Percentiles rank a stretch among this genome's conserved stretches.
Conservation (phyloP, 2,113 vertebrate genomes). For the Tympanuchus pallidicinctus region DNA sequence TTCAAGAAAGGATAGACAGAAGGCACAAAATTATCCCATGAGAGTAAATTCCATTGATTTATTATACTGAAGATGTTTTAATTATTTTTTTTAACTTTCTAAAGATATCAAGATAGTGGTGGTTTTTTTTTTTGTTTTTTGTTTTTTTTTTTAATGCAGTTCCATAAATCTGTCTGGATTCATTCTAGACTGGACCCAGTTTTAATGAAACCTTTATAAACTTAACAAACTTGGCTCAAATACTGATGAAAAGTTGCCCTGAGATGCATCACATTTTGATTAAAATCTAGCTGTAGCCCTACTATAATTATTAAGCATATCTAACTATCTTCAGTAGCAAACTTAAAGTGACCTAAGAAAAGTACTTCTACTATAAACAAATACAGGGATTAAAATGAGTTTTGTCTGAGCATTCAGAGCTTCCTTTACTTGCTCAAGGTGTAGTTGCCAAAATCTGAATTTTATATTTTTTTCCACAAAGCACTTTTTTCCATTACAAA, state of each 20-base stretch:
- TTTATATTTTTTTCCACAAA: constrained; percentile 27
- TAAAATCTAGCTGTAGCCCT: background rate
- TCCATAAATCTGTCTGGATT: background rate
- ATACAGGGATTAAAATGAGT: background rate
- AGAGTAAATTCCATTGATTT: background rate
- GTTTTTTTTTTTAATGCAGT: background rate
- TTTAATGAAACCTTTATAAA: constrained; percentile 20
- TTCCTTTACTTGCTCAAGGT: background rate
- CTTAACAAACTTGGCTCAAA: constrained; percentile 15
- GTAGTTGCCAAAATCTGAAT: background rate
- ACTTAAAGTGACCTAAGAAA: background rate
- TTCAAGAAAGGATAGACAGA: background rate
- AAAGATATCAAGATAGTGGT: background rate
- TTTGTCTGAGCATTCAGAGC: background rate
- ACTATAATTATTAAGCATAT: background rate
- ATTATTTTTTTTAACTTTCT: constrained; percentile 6
- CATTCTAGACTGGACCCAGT: background rate
- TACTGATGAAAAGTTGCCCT: background rate
- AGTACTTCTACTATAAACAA: background rate
- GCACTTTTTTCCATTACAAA: background rate
- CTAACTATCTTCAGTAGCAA: background rate
- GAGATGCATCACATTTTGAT: background rate
- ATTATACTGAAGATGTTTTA: background rate
- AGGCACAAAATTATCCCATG: background rate
- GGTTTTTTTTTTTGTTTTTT: background rate